These are phyloP conservation scores for Synergus laeviventris DNA, from an alignment of 2,888 invertebrate genomes.

Conservation along the genomic window DNA sequence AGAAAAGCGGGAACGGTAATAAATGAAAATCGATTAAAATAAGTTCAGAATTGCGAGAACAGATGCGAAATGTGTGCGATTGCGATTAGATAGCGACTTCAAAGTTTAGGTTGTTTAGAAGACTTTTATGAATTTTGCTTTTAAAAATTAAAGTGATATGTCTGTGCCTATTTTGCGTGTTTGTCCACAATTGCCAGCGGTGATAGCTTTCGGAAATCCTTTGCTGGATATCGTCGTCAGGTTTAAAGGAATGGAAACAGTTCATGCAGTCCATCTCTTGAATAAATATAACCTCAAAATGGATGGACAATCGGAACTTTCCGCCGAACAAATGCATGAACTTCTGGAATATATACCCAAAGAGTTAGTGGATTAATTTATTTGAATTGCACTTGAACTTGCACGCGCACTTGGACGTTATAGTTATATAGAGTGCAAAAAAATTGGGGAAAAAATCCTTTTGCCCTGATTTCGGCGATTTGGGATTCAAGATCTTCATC, in stretches of 20 bases:
- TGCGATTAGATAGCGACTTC: neutral
- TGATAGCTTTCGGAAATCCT: slow-evolving; percentile 73
- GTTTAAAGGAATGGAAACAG: slow-evolving; percentile 52
- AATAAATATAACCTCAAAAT: slow-evolving; percentile 65
- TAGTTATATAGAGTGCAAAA: neutral
- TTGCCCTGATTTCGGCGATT: neutral
- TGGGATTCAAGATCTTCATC: neutral
- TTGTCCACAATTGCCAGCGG: slow-evolving; percentile 56
- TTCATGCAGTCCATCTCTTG: neutral
- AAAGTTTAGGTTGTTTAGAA: neutral
- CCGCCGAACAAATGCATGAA: slow-evolving; percentile 62
- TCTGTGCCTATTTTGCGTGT: slow-evolving; percentile 31
- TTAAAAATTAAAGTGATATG: slow-evolving; percentile 15
- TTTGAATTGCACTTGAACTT: slow-evolving; percentile 44
- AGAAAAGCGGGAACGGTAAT: neutral
- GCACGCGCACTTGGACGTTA: neutral
- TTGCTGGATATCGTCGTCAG: slow-evolving; percentile 69
- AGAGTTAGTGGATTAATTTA: slow-evolving; percentile 60
- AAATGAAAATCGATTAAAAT: slow-evolving; percentile 4
- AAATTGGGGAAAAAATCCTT: neutral
- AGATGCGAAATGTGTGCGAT: neutral
- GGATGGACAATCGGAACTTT: slow-evolving; percentile 70
- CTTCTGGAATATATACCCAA: slow-evolving; percentile 62
- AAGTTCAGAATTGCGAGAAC: neutral
- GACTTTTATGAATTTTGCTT: neutral